Conservation (phyloP, 2,888 invertebrate genomes). For the Sminthurides aquaticus region DNA sequence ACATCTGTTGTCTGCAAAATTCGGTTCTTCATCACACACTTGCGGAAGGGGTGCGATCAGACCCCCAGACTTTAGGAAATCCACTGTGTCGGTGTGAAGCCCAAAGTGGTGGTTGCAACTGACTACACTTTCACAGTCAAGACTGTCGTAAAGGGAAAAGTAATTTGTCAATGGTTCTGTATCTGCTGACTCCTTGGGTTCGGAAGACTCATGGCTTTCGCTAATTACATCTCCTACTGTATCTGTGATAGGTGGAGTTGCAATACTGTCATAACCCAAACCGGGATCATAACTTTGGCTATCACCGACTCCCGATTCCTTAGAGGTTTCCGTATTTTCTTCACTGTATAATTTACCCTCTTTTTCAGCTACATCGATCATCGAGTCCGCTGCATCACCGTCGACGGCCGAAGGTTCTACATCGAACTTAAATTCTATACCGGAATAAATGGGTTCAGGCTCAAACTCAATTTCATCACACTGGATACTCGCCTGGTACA, state of each 20-base stretch:
- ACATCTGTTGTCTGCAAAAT: neutral
- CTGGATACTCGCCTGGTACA: slow-evolving; percentile 8
- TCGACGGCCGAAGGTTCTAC: neutral
- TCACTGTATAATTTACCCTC: neutral
- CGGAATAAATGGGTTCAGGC: neutral
- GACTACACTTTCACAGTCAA: slow-evolving; percentile 19
- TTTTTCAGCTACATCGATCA: neutral
- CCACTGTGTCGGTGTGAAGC: neutral
- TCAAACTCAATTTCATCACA: slow-evolving; percentile 2
- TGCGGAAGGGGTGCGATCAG: no score
- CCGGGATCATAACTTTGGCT: neutral
- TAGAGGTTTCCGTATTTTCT: neutral
- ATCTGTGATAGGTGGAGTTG: neutral
- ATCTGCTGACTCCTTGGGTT: neutral
- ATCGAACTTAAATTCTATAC: slow-evolving; percentile 6
- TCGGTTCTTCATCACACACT: neutral
- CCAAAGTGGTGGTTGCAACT: slow-evolving; percentile 22
- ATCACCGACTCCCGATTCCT: neutral
- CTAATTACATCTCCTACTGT: neutral
- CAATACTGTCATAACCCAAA: neutral
- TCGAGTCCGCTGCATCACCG: neutral
- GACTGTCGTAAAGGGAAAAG: slow-evolving; percentile 17
- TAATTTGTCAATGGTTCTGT: slow-evolving; percentile 17
- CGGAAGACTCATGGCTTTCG: neutral
- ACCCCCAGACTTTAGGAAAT: neutral